Conservation (phyloP, 2,888 invertebrate species). For the Amaurobius ferox region DNA sequence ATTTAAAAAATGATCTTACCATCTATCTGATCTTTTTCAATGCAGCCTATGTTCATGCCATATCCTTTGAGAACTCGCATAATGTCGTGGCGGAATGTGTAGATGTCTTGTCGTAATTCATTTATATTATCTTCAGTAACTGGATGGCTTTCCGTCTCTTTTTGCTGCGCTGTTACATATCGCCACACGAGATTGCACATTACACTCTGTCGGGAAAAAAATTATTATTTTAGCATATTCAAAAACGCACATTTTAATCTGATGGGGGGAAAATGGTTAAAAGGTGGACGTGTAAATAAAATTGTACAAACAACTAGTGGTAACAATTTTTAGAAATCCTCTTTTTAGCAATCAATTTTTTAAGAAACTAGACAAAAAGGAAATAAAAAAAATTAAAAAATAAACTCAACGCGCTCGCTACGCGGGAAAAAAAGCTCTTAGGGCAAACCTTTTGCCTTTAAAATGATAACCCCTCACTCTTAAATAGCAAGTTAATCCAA, state of each 20-base stretch:
- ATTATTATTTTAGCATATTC: neutral
- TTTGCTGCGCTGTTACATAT: constrained; percentile 96
- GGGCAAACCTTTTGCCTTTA: too few species aligned
- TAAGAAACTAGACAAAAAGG: too few species aligned
- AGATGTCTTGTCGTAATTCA: constrained; percentile 99
- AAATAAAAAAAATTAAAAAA: too few species aligned
- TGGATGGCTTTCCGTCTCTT: constrained; percentile 94
- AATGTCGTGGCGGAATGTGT: constrained; percentile 97
- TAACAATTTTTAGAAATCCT: neutral
- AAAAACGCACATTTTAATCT: neutral
- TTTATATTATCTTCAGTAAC: constrained; percentile 99
- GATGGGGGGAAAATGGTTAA: too few species aligned
- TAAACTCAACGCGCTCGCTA: too few species aligned
- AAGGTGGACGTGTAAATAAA: too few species aligned
- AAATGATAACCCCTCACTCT: too few species aligned
- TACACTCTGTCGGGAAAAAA: constrained; percentile 85
- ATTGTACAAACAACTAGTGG: too few species aligned
- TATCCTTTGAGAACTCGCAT: constrained; percentile 97
- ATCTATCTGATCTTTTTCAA: constrained; percentile 64
- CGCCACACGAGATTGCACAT: constrained; percentile 97
- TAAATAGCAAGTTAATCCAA: too few species aligned
- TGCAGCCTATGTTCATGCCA: constrained; percentile 87
- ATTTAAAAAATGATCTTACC: constrained; percentile 32
- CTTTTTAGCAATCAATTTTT: too few species aligned
- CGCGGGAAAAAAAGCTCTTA: too few species aligned